Conservation (phyloP, 2,113 vertebrate genomes). For the Gymnobelideus leadbeateri region DNA sequence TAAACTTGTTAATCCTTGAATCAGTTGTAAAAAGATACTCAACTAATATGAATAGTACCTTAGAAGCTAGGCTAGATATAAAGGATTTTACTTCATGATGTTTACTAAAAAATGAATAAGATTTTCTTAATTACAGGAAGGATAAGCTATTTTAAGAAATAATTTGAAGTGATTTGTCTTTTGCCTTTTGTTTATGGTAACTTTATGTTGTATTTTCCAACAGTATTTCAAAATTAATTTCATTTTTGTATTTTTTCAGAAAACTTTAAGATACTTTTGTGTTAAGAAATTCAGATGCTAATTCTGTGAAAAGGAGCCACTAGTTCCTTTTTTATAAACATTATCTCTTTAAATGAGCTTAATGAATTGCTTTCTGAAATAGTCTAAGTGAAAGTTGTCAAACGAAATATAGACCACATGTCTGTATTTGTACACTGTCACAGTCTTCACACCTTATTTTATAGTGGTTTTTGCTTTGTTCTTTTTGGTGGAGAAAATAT, state of each 20-base stretch:
- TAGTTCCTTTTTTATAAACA: not conserved
- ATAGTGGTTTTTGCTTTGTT: conserved; percentile 30
- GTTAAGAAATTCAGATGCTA: not conserved
- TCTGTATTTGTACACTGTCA: not conserved
- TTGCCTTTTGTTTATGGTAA: not conserved
- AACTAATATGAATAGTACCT: not conserved
- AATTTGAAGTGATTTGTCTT: not conserved
- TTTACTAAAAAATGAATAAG: conserved; percentile 41
- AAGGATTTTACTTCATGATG: not conserved
- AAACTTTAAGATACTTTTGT: not conserved
- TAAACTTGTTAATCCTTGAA: not conserved
- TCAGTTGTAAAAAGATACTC: not conserved
- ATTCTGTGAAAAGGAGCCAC: not conserved
- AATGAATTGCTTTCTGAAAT: conserved; percentile 37
- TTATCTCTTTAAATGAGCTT: not conserved
- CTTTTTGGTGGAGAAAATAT: conserved; percentile 38
- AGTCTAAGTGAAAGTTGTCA: conserved; percentile 32
- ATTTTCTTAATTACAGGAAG: conserved; percentile 54
- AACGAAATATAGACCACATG: conserved; percentile 18
- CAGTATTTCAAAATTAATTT: not conserved
- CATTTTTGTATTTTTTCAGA: not conserved
- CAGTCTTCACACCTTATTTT: conserved; percentile 42
- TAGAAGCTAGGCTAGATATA: not conserved
- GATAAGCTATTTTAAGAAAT: not conserved
- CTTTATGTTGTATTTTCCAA: not conserved